Base-by-base conservation (phyloP, 2,113 vertebrate species). In the Drymodes brunneopygia region DNA sequence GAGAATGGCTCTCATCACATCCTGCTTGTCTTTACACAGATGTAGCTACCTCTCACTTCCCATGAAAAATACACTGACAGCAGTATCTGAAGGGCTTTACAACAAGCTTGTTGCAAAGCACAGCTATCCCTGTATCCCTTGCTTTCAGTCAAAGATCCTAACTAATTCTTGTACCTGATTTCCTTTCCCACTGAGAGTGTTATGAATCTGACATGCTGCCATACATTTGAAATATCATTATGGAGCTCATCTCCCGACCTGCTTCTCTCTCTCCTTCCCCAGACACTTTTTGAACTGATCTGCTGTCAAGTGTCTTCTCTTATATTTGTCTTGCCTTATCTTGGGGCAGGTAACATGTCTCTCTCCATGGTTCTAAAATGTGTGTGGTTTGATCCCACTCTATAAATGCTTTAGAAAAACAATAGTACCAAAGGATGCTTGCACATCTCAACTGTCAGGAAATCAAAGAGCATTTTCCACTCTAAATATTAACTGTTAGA, bases 381-480 rank as follows among this genome's bases (percentile, higher is more conserved):
- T 24, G 17, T 85, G 31, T 4, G 3, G 92, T 83, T 95, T 88
- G 64, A 93, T 94, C 38, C 73, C 81, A 48, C 36, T 86, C 40
- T 33, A 78, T 94, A 78, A 95, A 96, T 66, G 47, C 90, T 96
- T 94, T 60, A 90, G 53, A 87, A 61, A 85, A 94, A 87, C 90
- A 82, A 80, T 7, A 74, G 51, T 64, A 92, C 53, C 56, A 82
- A 66, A 94, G 79, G 67, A 86, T 78, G 64, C 44, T 60, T 94
- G 73, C n/a, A 44, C 57, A 73, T 91, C 38, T 92, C 62, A 83
- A 79, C 77, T 70, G 85, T 95, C 90, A 95, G 44, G 17, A 88
- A 75, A 95, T 94, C 85, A 94, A 94, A 94, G 20, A 96, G 91
- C 57, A 87, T 84, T 92, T 93, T 88, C 62, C 51, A 79, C 58